A percentile compares a stretch with the other conserved stretches of the same genome.
Evolutionary conservation across 2,888 invertebrate genomes (phyloP).

Genomic region (Aleiodes alternator): DNA sequence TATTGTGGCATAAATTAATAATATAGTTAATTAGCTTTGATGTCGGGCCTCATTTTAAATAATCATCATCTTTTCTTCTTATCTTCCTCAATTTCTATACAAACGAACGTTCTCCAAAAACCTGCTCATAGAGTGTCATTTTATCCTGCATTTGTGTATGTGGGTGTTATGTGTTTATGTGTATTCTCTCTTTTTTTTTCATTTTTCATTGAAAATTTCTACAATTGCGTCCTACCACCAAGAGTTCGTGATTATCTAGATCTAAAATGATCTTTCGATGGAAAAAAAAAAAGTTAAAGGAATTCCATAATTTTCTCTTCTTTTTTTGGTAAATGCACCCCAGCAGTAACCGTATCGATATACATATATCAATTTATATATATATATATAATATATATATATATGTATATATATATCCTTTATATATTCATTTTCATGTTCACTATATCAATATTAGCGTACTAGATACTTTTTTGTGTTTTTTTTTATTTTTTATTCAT

Average conservation of each 20-base stretch:
- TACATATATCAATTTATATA: slow-evolving; percentile 67
- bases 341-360: slow-evolving; percentile 70
- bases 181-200: slow-evolving; percentile 25
- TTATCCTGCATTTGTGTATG: slow-evolving; percentile 14
- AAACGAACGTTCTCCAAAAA: slow-evolving; percentile 38
- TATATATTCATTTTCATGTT: slow-evolving; percentile 62
- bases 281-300: slow-evolving; percentile 41
- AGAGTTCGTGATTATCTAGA: slow-evolving; percentile 38
- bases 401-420: slow-evolving; percentile 61
- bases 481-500: slow-evolving; percentile 61
- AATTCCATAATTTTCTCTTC: slow-evolving; percentile 40
- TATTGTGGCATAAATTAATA: slow-evolving; percentile 48
- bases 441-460: slow-evolving; percentile 58
- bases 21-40: slow-evolving; percentile 46
- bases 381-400: too few relatives aligned
- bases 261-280: slow-evolving; percentile 37
- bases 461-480: slow-evolving; percentile 69
- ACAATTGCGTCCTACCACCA: slow-evolving; percentile 30
- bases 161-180: too few relatives aligned
- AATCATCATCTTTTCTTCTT: slow-evolving; percentile 15
- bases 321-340: slow-evolving; percentile 61
- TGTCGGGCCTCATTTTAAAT: slow-evolving; percentile 28
- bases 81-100: slow-evolving; percentile 22
- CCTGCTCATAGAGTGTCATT: slow-evolving; percentile 11
- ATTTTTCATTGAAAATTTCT: slow-evolving; percentile 12